Evolutionary conservation across 2,888 invertebrate genomes (phyloP).

Genomic region (Macrosiphum euphorbiae): DNA sequence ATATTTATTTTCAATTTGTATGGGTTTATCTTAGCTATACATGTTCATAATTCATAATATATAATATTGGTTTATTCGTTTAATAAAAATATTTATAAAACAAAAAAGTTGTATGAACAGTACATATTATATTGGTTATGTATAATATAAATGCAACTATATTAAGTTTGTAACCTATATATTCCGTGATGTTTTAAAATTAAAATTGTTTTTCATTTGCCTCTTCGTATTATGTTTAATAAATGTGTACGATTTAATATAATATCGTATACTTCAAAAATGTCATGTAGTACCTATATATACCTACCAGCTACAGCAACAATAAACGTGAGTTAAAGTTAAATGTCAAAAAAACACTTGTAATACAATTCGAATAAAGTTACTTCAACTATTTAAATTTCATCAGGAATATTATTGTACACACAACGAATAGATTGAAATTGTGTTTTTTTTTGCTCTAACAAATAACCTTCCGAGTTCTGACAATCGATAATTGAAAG

Average conservation of each 20-base stretch:
- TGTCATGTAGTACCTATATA: background rate
- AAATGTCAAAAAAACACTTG: background rate
- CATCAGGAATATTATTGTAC: background rate
- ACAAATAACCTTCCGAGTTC: background rate
- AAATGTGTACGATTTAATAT: background rate
- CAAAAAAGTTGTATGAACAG: background rate
- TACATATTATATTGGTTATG: background rate
- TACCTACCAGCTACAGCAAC: background rate
- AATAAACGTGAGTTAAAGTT: background rate
- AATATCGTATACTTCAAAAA: background rate
- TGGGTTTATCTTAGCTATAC: background rate
- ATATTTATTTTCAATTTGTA: background rate
- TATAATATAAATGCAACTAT: background rate
- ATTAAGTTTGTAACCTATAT: background rate
- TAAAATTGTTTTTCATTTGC: background rate
- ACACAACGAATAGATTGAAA: background rate
- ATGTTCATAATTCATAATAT: background rate
- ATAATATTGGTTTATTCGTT: background rate
- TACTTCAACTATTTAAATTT: constrained; percentile 5
- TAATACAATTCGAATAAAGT: constrained; percentile 4
- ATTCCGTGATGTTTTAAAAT: background rate
- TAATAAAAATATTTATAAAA: background rate
- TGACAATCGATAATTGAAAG: constrained; percentile 42
- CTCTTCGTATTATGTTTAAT: background rate
- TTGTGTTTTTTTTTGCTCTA: background rate